phyloP scores from a whole-genome alignment of 2,113 vertebrate species.

The Hemichromis elongatus region DNA sequence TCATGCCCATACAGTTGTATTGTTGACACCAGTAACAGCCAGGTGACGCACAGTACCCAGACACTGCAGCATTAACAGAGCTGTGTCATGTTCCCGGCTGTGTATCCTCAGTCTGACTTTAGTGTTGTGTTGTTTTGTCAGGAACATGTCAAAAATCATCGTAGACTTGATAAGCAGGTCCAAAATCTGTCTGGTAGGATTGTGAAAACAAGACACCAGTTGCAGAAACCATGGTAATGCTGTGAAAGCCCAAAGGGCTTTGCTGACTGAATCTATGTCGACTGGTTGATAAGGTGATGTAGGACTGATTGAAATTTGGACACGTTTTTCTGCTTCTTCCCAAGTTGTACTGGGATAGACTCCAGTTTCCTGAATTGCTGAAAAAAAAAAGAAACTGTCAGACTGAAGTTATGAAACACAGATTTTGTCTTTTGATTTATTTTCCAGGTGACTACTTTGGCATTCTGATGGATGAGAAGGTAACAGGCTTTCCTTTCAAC shows the following conservation, averaged over 20 bases:
- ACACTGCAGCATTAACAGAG: not conserved
- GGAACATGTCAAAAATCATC: not conserved
- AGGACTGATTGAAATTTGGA: not conserved
- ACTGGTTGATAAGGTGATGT: not conserved
- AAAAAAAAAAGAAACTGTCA: not conserved
- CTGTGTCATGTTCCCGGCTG: not conserved
- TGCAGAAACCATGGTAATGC: not conserved
- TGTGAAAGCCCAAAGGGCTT: not conserved
- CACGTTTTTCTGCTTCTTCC: not conserved
- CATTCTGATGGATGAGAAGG: constrained; percentile 88
- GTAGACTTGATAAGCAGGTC: not conserved
- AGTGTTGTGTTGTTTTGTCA: not conserved
- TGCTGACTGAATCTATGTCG: not conserved
- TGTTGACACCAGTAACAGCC: constrained; percentile 8
- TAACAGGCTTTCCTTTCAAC: constrained; percentile 88
- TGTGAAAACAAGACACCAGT: not conserved
- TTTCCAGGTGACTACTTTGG: constrained; percentile 91
- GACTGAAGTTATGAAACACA: not conserved
- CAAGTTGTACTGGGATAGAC: not conserved
- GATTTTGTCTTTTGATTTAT: not conserved
- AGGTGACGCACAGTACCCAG: not conserved
- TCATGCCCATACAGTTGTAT: not conserved
- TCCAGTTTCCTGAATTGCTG: not conserved
- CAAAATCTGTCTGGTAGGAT: not conserved
- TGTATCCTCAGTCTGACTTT: not conserved